Evolutionary conservation across 2,888 invertebrate genomes (phyloP).

Genomic region (Blomia tropicalis): DNA sequence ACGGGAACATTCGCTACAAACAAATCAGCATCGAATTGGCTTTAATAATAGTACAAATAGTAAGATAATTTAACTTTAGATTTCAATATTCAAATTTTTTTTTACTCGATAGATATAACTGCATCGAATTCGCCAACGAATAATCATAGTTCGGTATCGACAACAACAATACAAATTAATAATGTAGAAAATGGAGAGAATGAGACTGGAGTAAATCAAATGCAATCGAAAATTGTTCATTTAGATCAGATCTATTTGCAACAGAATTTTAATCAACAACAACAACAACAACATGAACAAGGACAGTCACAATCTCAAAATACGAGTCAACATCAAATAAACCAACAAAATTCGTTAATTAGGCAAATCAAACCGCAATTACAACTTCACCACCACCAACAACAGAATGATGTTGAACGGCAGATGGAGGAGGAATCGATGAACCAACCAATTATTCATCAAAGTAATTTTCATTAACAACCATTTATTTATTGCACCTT

Average conservation of each 20-base stretch:
- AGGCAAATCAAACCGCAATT: background rate
- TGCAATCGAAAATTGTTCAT: background rate
- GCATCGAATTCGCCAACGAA: background rate
- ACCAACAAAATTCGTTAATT: background rate
- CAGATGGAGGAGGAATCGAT: too few relatives aligned
- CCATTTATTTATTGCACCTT: too few relatives aligned
- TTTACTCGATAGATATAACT: background rate
- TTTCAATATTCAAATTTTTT: background rate
- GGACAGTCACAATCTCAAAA: background rate
- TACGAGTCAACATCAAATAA: background rate
- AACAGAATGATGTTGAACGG: background rate
- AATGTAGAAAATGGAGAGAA: background rate
- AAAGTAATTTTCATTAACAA: too few relatives aligned
- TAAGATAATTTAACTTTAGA: background rate
- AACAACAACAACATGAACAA: background rate
- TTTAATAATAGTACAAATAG: background rate
- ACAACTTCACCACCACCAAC: background rate
- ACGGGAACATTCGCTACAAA: constrained; percentile 1
- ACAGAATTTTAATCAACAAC: background rate
- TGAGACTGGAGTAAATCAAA: background rate
- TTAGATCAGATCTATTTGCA: background rate
- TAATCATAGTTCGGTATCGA: background rate
- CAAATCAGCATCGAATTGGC: background rate
- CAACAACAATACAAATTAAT: background rate
- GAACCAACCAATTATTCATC: too few relatives aligned